Percentiles rank a stretch among this genome's conserved stretches.
These are phyloP conservation scores for Salmo trutta DNA, from an alignment of 2,797 vertebrate species.

Conservation along the genomic window DNA sequence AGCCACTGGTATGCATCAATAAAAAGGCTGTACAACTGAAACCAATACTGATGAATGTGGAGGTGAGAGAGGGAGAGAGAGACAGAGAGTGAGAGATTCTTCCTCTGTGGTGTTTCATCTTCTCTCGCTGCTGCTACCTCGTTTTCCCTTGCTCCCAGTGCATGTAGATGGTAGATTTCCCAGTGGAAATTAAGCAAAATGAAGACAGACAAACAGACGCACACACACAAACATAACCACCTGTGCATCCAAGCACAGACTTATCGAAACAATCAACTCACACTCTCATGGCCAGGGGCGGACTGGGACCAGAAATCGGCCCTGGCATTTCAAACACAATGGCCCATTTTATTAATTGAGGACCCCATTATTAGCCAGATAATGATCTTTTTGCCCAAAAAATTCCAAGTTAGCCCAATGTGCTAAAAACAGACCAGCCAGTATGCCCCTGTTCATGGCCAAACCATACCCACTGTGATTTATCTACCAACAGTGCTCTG, in stretches of 20 bases:
- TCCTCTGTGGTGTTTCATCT: slow-evolving; percentile 48
- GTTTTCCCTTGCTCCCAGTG: slow-evolving; percentile 67
- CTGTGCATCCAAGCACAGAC: slow-evolving; percentile 18
- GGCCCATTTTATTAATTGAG: too few relatives aligned
- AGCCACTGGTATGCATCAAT: not conserved
- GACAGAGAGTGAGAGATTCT: too few relatives aligned
- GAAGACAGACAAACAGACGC: slow-evolving; percentile 45
- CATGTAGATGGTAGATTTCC: slow-evolving; percentile 74
- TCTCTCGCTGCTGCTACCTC: slow-evolving; percentile 41
- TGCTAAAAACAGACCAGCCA: too few relatives aligned
- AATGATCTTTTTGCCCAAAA: too few relatives aligned
- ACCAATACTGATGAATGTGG: slow-evolving; percentile 9
- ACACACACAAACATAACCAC: slow-evolving; percentile 49
- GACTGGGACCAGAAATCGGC: too few relatives aligned
- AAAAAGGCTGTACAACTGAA: slow-evolving; percentile 41
- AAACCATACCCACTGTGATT: slow-evolving; percentile 1
- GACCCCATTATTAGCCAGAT: too few relatives aligned
- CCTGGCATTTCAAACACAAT: too few relatives aligned
- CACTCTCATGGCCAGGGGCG: not conserved
- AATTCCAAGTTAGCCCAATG: too few relatives aligned
- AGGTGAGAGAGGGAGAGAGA: slow-evolving; percentile 2
- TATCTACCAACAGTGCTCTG: not conserved
- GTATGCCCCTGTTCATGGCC: not conserved
- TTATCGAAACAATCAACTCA: slow-evolving; percentile 62
- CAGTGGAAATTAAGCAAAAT: slow-evolving; percentile 65